Base-by-base conservation (phyloP, 1,140 invertebrate species). In the Anoplophora glabripennis region DNA sequence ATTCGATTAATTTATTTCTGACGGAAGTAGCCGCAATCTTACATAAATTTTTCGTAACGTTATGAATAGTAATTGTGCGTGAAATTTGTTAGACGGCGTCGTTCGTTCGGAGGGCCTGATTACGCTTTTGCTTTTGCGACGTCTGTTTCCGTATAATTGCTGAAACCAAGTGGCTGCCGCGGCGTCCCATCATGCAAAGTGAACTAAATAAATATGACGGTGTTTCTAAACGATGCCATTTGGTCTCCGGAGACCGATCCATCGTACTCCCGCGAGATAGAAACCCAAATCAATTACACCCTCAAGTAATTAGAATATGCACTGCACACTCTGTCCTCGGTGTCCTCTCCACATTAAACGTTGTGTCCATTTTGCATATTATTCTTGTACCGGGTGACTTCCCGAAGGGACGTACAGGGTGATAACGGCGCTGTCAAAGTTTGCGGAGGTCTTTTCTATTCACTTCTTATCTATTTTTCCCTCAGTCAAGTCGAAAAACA, bases 281-380 rank as follows among this genome's bases (percentile, higher is more conserved):
- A 62, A 63, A 66, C 64, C 64, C 61, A 64, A 66, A 66, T 66
- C 64, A 66, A 66, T 66, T 66, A 66, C 61, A 58, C 61, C 61
- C 58, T 40, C 61, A 57, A 66, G 64, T 66, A 66, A 66, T 66
- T 66, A 66, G 64, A 66, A 66, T 66, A 66, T 66, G 64, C 64
- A 66, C 21, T 28, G 21, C 21, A 28, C 21, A 28, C 21, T 56
- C 14, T 15, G 14, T 40, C 14, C 11, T 40, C 21, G 21, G 21
- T 28, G 21, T 28, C 21, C 21, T 28, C 21, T 28, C 21, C 21
- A 28, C 21, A 28, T 28, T 28, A 28, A 28, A 28, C 21, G 21
- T 28, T 28, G 21, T 28, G 21, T 28, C 21, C 21, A 28, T 28
- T 28, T 28, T 28, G 21, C 21, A 28, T 28, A 28, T 28, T 28